Evolutionary conservation across 2,888 invertebrate species (phyloP).

Genomic region (Oscheius onirici): DNA sequence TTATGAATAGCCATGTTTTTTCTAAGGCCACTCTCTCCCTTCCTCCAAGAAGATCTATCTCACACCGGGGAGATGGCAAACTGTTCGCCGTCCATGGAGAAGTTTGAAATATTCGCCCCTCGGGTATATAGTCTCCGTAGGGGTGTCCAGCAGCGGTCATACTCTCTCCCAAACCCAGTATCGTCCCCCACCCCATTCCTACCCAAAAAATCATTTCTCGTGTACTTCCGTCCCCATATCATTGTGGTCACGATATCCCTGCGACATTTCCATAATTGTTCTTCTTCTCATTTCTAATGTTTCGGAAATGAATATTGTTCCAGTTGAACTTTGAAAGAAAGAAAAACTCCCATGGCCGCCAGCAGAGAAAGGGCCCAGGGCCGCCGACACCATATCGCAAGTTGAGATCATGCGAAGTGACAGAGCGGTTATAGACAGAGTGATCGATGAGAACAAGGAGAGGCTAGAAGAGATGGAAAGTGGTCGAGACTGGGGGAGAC

Average conservation of each 20-base stretch:
- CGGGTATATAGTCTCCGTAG: conserved; percentile 31
- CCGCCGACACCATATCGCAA: conserved; percentile 24
- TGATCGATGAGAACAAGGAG: conserved; percentile 30
- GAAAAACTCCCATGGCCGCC: conserved; percentile 11
- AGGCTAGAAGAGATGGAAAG: conserved; percentile 13
- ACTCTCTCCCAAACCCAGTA: conserved; percentile 20
- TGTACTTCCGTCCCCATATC: conserved; percentile 30
- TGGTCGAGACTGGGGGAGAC: conserved; percentile 18
- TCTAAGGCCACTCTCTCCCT: too few species aligned
- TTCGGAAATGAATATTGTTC: conserved; percentile 24
- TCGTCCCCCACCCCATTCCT: neutral
- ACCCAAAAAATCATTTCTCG: conserved; percentile 20
- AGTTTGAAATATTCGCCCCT: conserved; percentile 28
- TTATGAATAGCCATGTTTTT: conserved; percentile 3
- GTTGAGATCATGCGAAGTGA: conserved; percentile 36
- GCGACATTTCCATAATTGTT: conserved; percentile 25
- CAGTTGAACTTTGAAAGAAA: neutral
- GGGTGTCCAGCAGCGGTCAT: conserved; percentile 29
- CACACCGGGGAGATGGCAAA: conserved; percentile 20
- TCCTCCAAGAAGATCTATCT: conserved; percentile 12
- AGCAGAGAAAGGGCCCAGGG: conserved; percentile 5
- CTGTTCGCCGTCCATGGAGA: conserved; percentile 26
- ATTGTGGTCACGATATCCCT: conserved; percentile 24
- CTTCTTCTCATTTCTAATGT: conserved; percentile 2
- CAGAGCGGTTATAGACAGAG: conserved; percentile 32